Base-by-base conservation (phyloP, 2,888 invertebrate genomes). In the Drosophila neotestacea region DNA sequence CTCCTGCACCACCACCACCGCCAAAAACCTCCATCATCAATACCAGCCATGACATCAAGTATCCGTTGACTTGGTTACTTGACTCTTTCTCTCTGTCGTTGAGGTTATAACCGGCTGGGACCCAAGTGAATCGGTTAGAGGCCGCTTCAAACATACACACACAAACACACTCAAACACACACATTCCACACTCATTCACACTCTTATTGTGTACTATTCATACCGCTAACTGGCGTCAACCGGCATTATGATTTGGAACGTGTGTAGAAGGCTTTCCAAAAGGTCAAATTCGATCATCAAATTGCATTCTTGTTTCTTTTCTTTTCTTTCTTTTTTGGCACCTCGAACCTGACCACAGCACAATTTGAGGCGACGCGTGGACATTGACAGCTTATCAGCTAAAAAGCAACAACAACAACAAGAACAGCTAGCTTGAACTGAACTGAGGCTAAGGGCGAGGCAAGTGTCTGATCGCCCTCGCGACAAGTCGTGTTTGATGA, bases 91-190 rank as follows among this genome's bases (percentile, higher is more conserved):
- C 16, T 6, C 32, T 44, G 10, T 10, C 30, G 42, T 56, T 72
- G 77, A 85, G 79, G 70, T 70, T 78, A 59, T 67, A 76, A 78
- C 73, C 68, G 77, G 85, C 67, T 79, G 61, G 32, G 52, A 68
- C 77, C 70, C 51, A 77, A 79, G 66, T 42, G 48, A 79, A 71
- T 81, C 62, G 79, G 73, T 77, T 79, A 67, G 51, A 60, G 65
- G 69, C 64, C 80, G 70, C 16, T 58, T 62, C 39, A 47, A 10
- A 44, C 7, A 54, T 6, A 50, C 34, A 42, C 16, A 16, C 16
- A 16, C 16, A 16, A 0, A 16, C 16, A 16, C 16, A 22, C 22
- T 22, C 6, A 44, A 10, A 50, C 16, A 52, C 27, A 27, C 13
- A 22, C 22, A 32, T 22, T 22, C 22, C 27, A 32, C 34, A 39